Percentiles rank a stretch among this genome's conserved stretches.
Conservation (phyloP, 2,888 invertebrate species). For the Apotomis capreana region DNA sequence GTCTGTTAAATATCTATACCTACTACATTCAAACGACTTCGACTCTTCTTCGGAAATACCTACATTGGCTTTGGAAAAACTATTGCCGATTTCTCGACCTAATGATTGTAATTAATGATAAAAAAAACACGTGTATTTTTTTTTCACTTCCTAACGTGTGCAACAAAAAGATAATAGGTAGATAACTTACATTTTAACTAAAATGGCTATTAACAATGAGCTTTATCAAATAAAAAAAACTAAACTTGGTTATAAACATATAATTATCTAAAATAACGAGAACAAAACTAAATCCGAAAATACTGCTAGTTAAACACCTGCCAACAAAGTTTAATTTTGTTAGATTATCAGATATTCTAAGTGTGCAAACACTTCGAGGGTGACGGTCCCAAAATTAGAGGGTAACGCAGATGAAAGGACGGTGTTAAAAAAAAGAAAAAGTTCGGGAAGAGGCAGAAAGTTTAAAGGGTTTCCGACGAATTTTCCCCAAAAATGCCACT, state of each 20-base stretch:
- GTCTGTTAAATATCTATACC: no score
- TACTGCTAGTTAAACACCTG: background rate
- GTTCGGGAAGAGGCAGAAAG: slow-evolving; percentile 50
- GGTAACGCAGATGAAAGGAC: slow-evolving; percentile 67
- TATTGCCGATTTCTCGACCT: no score
- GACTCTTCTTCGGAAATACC: no score
- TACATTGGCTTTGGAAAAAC: no score
- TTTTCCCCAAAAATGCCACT: slow-evolving; percentile 27
- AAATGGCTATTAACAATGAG: no score
- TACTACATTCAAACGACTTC: no score
- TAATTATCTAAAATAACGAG: background rate
- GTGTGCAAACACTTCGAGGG: slow-evolving; percentile 51
- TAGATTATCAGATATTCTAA: slow-evolving; percentile 42
- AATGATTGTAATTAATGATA: no score
- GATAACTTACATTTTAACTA: no score
- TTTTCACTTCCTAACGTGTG: no score
- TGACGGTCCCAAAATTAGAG: slow-evolving; percentile 60
- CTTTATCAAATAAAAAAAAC: background rate
- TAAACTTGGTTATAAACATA: background rate
- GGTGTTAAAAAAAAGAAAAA: slow-evolving; percentile 59
- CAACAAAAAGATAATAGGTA: no score
- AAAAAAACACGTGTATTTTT: no score
- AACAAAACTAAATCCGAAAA: background rate
- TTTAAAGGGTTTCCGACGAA: slow-evolving; percentile 41
- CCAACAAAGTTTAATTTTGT: slow-evolving; percentile 16